Evolutionary conservation across 1,140 invertebrate species (phyloP).

Genomic region (Hylyphantes graminicola): DNA sequence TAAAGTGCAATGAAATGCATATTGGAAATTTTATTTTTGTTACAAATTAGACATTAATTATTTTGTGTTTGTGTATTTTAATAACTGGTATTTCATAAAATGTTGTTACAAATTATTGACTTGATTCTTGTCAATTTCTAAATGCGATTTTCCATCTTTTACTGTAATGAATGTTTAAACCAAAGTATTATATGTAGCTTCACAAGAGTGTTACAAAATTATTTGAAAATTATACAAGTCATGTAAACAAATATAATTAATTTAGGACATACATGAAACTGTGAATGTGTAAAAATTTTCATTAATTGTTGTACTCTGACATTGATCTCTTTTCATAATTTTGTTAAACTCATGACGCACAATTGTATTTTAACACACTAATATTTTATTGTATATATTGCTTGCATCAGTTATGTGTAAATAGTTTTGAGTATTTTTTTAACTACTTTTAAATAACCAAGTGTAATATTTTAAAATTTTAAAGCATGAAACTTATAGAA

Average conservation of each 20-base stretch:
- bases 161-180: constrained; percentile 19
- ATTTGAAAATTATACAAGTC: background rate
- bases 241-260: background rate
- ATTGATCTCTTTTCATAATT: constrained; percentile 3
- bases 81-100: background rate
- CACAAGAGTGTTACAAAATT: background rate
- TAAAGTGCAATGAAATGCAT: constrained; percentile 17
- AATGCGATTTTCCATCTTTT: constrained; percentile 2
- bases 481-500: too few species aligned
- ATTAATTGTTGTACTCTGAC: background rate
- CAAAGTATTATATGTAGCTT: constrained; percentile 31
- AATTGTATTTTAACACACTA: too few species aligned
- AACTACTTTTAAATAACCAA: too few species aligned
- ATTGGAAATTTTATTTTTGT: background rate
- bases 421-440: too few species aligned
- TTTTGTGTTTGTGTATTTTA: constrained; percentile 18
- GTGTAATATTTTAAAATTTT: too few species aligned
- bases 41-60: constrained; percentile 4
- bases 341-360: too few species aligned
- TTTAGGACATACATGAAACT: background rate
- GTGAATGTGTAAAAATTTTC: too few species aligned
- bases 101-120: too few species aligned
- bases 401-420: too few species aligned
- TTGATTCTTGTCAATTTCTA: too few species aligned
- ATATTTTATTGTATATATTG: too few species aligned